Conservation (phyloP, 2,113 vertebrate species). For the Silurus asotus region DNA sequence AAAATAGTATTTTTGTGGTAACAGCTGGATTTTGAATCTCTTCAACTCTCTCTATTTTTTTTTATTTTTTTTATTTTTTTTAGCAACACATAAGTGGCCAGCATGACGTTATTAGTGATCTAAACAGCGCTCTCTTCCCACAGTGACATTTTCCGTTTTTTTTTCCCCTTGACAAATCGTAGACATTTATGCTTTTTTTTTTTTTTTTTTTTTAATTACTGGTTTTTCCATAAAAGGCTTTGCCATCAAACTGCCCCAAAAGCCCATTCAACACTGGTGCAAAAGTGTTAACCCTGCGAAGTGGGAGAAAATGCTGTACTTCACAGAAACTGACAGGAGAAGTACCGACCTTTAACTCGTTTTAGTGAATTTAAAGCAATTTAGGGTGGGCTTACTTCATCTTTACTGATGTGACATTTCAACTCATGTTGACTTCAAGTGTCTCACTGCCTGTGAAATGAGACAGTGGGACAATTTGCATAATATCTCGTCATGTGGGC, state of each 20-base stretch:
- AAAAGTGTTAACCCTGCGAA: background rate
- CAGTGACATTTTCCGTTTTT: background rate
- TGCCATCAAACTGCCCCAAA: background rate
- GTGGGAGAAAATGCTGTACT: background rate
- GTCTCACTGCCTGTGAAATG: background rate
- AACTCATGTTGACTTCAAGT: slow-evolving; percentile 9
- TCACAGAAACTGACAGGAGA: background rate
- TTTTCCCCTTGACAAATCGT: background rate
- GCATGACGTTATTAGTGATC: background rate
- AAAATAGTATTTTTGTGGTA: no score
- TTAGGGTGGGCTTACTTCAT: background rate
- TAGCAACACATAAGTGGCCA: background rate
- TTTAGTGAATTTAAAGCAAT: slow-evolving; percentile 16
- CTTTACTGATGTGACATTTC: background rate
- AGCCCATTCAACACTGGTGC: background rate
- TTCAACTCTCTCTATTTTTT: no score
- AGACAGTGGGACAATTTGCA: background rate
- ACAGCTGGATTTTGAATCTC: no score
- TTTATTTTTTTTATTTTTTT: background rate
- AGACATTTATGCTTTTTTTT: background rate
- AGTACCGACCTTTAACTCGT: background rate
- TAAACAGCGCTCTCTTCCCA: background rate
- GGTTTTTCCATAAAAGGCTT: background rate
- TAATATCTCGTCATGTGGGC: background rate
- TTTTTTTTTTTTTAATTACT: background rate